phyloP scores from a whole-genome alignment of 2,888 invertebrate species.

The Agapetus fuscipes region DNA sequence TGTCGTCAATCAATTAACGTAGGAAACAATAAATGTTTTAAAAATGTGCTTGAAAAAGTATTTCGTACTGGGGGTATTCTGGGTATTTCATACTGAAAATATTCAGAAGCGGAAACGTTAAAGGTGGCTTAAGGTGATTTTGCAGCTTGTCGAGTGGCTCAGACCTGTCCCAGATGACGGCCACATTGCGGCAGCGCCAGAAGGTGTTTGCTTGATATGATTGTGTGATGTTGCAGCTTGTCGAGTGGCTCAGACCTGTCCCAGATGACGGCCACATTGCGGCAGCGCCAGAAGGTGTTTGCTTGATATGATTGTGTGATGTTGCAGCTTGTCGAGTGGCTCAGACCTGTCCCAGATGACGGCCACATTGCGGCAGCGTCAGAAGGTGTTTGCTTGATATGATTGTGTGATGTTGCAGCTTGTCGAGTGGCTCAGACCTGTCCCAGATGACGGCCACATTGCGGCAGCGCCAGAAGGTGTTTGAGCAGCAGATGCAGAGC shows the following conservation, averaged over 20 bases:
- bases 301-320: too few species aligned
- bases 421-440: slow-evolving; percentile 36
- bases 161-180: slow-evolving; percentile 38
- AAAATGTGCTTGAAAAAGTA: too few species aligned
- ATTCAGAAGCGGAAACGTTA: too few species aligned
- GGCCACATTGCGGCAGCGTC: slow-evolving; percentile 34
- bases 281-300: slow-evolving; percentile 32
- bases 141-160: slow-evolving; percentile 35
- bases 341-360: slow-evolving; percentile 38
- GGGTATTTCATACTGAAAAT: too few species aligned
- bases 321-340: slow-evolving; percentile 35
- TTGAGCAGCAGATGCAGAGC: slow-evolving; percentile 19
- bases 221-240: slow-evolving; percentile 30
- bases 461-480: slow-evolving; percentile 33
- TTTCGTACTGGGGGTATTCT: too few species aligned
- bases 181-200: slow-evolving; percentile 35
- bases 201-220: slow-evolving; percentile 28
- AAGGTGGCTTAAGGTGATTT: too few species aligned
- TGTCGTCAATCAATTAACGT: too few species aligned
- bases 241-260: slow-evolving; percentile 38
- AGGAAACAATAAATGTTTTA: too few species aligned
- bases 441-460: slow-evolving; percentile 38
- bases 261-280: slow-evolving; percentile 35
- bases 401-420: too few species aligned
- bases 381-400: slow-evolving; percentile 29